Evolutionary conservation across 1,140 invertebrate species (phyloP).

Genomic region (Drosophila guanche): DNA sequence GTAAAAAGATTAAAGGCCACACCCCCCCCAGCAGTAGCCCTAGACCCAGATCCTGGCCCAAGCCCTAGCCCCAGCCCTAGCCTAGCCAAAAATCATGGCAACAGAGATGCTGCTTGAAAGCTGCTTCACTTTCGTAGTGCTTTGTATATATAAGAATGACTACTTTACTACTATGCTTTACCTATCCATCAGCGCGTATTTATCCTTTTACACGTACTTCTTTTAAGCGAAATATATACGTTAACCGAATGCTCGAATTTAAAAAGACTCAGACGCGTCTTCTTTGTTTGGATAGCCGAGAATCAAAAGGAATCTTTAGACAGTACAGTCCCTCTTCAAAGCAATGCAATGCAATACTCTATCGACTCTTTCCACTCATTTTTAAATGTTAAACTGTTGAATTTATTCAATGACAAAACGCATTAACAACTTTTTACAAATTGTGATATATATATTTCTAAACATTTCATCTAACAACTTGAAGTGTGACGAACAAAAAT

Average conservation of each 20-base stretch:
- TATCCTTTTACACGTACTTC: slow-evolving; percentile 10
- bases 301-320: slow-evolving; percentile 60
- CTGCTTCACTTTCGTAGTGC: slow-evolving; percentile 62
- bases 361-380: slow-evolving; percentile 48
- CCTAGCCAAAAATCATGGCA: slow-evolving; percentile 6
- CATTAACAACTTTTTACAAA: slow-evolving; percentile 79
- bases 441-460: slow-evolving; percentile 81
- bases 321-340: slow-evolving; percentile 17
- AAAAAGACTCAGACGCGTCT: slow-evolving; percentile 42
- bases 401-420: slow-evolving; percentile 58
- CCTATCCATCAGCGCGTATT: slow-evolving; percentile 30
- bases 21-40: slow-evolving; percentile 27
- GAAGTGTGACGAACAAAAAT: slow-evolving; percentile 71
- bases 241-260: slow-evolving; percentile 64
- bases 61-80: slow-evolving; percentile 21
- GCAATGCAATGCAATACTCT: slow-evolving; percentile 16
- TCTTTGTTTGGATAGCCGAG: slow-evolving; percentile 57
- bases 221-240: slow-evolving; percentile 24
- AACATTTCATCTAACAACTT: slow-evolving; percentile 75
- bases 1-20: slow-evolving; percentile 62
- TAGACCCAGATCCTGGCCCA: slow-evolving; percentile 25
- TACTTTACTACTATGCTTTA: slow-evolving; percentile 34
- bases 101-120: slow-evolving; percentile 29
- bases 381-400: slow-evolving; percentile 55
- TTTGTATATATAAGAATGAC: slow-evolving; percentile 63